Conservation (phyloP, 2,888 invertebrate species). For the Dryadula phaetusa region DNA sequence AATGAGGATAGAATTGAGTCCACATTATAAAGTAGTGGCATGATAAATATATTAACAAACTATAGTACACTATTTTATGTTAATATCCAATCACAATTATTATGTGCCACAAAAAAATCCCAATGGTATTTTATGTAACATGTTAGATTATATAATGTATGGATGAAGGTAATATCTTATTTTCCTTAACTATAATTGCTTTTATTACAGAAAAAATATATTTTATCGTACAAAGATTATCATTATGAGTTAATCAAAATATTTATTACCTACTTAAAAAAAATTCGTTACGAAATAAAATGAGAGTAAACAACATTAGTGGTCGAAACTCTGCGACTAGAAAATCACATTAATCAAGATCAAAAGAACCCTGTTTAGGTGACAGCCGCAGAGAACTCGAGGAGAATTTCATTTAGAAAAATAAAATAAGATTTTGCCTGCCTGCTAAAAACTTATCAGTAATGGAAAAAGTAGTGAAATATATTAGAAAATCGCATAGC, state of each 20-base stretch:
- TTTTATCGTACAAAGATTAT: not conserved
- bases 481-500: not conserved
- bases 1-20: no score
- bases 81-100: no score
- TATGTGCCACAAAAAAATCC: no score
- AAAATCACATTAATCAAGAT: conserved; percentile 29
- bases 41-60: no score
- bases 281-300: conserved; percentile 2
- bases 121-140: no score
- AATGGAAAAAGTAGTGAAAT: conserved; percentile 17
- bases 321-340: conserved; percentile 8
- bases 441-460: conserved; percentile 6
- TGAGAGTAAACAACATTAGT: not conserved
- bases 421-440: conserved; percentile 20
- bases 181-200: not conserved
- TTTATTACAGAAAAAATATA: not conserved
- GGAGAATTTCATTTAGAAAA: conserved; percentile 15
- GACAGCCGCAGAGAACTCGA: conserved; percentile 9
- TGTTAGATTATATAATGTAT: no score
- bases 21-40: no score
- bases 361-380: conserved; percentile 18
- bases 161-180: not conserved
- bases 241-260: not conserved
- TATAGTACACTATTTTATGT: no score
- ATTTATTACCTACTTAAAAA: conserved; percentile 4